Conservation (phyloP, 2,888 invertebrate species). For the Oscheius myriophilus region DNA sequence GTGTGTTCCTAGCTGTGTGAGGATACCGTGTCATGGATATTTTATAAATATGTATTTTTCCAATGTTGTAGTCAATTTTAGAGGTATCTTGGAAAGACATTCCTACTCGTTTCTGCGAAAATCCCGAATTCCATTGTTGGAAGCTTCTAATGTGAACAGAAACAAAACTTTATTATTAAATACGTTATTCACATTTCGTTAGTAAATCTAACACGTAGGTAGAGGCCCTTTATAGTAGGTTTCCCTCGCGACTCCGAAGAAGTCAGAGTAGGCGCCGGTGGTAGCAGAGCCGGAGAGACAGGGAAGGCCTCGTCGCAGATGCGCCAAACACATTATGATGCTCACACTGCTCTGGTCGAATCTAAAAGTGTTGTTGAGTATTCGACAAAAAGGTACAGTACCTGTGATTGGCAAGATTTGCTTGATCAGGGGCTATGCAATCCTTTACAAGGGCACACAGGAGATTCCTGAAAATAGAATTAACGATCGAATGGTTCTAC, state of each 20-base stretch:
- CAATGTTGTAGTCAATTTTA: neutral
- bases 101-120: too few relatives aligned
- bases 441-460: conserved; percentile 11
- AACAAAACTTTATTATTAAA: neutral
- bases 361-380: neutral
- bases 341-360: conserved; percentile 25
- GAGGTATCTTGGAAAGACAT: too few relatives aligned
- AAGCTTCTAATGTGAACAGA: neutral
- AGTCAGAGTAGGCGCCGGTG: conserved; percentile 10
- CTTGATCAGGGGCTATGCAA: conserved; percentile 13
- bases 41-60: neutral
- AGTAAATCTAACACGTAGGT: conserved; percentile 7
- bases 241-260: conserved; percentile 18
- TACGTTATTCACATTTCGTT: too few relatives aligned
- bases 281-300: conserved; percentile 11
- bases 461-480: conserved; percentile 10
- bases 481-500: neutral
- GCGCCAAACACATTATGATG: conserved; percentile 2
- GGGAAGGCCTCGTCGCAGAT: conserved; percentile 4
- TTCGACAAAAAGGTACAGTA: neutral
- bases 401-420: conserved; percentile 13
- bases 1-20: too few relatives aligned
- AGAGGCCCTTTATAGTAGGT: conserved; percentile 11
- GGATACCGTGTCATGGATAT: neutral
- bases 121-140: too few relatives aligned